Base-by-base conservation (phyloP, 2,888 invertebrate genomes). In the Tetragonisca angustula region DNA sequence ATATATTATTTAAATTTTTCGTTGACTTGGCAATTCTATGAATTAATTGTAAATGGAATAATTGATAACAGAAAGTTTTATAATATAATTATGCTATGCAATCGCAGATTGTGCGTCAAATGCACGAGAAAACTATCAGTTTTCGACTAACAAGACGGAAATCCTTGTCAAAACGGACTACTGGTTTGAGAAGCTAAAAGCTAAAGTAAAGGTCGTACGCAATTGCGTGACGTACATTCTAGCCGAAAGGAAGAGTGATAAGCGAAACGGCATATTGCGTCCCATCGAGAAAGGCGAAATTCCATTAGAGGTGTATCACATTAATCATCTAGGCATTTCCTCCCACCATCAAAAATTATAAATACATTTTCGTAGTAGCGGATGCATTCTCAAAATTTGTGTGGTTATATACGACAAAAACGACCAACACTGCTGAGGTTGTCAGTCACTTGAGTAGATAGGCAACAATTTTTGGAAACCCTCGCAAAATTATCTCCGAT, bases 331-430 rank as follows among this genome's bases (percentile, higher is more conserved):
- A 32, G 65, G 77, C 6, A 70, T 21, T 81, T 2, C 69, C 73
- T 4, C 50, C 64, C 0, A 77, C 77, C 0, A 81, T 32, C 4
- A 77, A 81, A 9, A 43, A 5, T 2, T 81, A 81, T 3, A 4
- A 6, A 0, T 15, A 70, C n/a, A 73, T 81, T 36, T 65, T 81
- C 49, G 65, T 62, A 2, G 52, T 81, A 0, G 50, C 74, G 0
- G 73, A 81, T n/a, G 67, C 71, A 2, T 75, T 80, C n/a, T 27
- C 71, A 0, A 71, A 80, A 32, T 80, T 76, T n/a, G 43, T n/a
- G 4, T 81, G 76, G 72, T 21, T 81, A 0, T 81, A 76, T n/a
- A 17, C 76, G 0, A 76, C 59, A 0, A 76, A 54, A 6, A 24
- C 50, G 0, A 43, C 43, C 0, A 54, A 5, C 27, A 3, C 70